Evolutionary conservation across 2,113 vertebrate species (phyloP), one percentile per base, ranked within the genome.

Genomic region (Lampris megalopsis): DNA sequence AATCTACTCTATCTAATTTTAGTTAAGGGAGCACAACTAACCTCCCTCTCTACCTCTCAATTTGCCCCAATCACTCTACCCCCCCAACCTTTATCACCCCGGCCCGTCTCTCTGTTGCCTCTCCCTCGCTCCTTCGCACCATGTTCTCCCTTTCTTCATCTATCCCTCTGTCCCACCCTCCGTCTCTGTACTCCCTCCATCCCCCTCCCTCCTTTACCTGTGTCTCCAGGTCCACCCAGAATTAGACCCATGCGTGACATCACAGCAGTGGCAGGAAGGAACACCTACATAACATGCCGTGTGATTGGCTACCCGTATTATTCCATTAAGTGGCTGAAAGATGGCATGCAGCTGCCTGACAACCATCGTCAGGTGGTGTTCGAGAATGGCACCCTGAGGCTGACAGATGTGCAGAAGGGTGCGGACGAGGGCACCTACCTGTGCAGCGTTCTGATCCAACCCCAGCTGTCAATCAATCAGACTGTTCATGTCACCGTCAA

Each of bases 221-320:
- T 90, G 81, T 90, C 84, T 92, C 87, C 94, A 99, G 98, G 98
- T 68, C 95, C 98, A 68, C 98, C 98, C 65, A 97, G 96, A 90
- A 99, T 99, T 90, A 96, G 98, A 53, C 96, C 96, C 13, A 99
- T 99, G 98, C 95, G 94, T 87, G 98, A 99, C 94, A 98, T 99
- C 91, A 99, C 98, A 0, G 98, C 98, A 0, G 97, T 99, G 68
- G 98, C 98, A 1, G 98, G 98, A 84, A 94, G 98, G 89, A 98
- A 99, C 92, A 96, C 97, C 84, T 99, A 97, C 89, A 97, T 99
- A 91, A 98, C 97, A 81, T 99, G 98, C 90, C 96, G 98, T 48
- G 98, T 99, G 88, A 99, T 99, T n/a, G 98, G 98, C 80, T 99
- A 99, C 92, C 98, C 98, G 0, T 99, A 99, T 91, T 99, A 99